These are phyloP conservation scores for Corythornis leucogaster DNA, from an alignment of 2,797 vertebrate species.

Conservation along the genomic window DNA sequence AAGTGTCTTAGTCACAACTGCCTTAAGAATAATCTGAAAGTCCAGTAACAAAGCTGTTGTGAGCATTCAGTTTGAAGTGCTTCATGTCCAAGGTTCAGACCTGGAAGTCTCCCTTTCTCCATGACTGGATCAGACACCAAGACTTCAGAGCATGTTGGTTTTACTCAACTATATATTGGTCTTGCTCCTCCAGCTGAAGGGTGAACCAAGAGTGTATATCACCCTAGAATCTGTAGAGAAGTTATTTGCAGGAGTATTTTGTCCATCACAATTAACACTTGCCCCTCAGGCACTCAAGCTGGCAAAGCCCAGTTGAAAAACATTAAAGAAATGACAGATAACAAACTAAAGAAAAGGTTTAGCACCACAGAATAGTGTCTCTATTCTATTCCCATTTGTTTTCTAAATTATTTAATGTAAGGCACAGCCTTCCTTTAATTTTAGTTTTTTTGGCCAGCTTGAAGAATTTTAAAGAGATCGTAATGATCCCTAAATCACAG, in stretches of 20 bases:
- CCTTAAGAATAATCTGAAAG: not conserved
- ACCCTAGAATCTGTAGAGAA: not conserved
- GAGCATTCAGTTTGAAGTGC: not conserved
- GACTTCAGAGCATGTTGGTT: not conserved
- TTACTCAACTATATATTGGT: not conserved
- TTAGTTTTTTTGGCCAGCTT: constrained; percentile 23
- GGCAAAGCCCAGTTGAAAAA: not conserved
- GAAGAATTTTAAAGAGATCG: constrained; percentile 53
- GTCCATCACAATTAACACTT: not conserved
- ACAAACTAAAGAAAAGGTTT: not conserved
- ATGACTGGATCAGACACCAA: not conserved
- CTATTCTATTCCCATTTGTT: constrained; percentile 16
- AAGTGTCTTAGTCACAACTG: not conserved
- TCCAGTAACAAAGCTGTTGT: not conserved
- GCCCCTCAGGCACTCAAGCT: not conserved
- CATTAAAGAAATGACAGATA: not conserved
- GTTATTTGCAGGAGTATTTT: not conserved
- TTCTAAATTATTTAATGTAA: constrained; percentile 26
- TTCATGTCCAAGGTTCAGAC: not conserved
- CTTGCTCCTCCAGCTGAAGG: not conserved
- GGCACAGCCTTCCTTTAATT: constrained; percentile 49
- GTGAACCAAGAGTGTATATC: not conserved
- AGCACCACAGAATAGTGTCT: not conserved
- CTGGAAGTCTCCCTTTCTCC: not conserved
- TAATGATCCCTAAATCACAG: constrained; percentile 56